Base-by-base conservation (phyloP, 1,140 invertebrate species). In the Babylonia areolata region DNA sequence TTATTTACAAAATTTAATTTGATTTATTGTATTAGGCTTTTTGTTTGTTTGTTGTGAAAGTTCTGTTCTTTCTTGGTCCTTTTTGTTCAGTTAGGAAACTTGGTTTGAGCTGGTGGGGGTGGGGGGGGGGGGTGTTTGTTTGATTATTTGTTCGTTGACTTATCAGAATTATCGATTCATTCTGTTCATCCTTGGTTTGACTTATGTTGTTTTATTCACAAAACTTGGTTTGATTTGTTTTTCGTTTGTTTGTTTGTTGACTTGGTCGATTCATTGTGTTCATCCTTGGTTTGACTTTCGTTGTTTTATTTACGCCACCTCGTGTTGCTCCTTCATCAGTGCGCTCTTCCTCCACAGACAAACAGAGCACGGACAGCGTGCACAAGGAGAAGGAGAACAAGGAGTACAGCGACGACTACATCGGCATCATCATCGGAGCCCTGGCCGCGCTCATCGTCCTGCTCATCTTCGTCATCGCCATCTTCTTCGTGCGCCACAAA, bases 361-460 rank as follows among this genome's bases (percentile, higher is more conserved):
- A 42, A 2, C 81, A 84, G 78, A 86, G 42, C 79, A 81, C 81
- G n/a, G 85, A 87, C 73, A 75, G 35, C 23, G 81, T 85, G n/a
- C 85, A 77, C 28, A 86, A 87, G 54, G 85, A 88, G 58, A 88
- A 89, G 82, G 87, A 88, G 77, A 85, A 88, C 20, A 87, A 89
- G 54, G 91, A 95, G 95, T 84, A 88, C 64, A 95, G 95, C 86
- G 95, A 96, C 88, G 95, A 93, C 96, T 97, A 97, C 90, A 97
- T 98, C 46, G 97, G 97, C 0, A 95, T 97, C 54, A 96, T 97
- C 37, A 97, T 97, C 81, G 97, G 97, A 0, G 96, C 96, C 0
- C 92, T 98, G 71, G 97, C 97, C 0, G 96, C 97, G 83, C 96
- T 97, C 28, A 95, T 97, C 2, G 95, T 96, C n/a, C 96, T 97